These are phyloP conservation scores for Himalopsyche japonica DNA, from an alignment of 2,888 invertebrate genomes.

Conservation along the genomic window DNA sequence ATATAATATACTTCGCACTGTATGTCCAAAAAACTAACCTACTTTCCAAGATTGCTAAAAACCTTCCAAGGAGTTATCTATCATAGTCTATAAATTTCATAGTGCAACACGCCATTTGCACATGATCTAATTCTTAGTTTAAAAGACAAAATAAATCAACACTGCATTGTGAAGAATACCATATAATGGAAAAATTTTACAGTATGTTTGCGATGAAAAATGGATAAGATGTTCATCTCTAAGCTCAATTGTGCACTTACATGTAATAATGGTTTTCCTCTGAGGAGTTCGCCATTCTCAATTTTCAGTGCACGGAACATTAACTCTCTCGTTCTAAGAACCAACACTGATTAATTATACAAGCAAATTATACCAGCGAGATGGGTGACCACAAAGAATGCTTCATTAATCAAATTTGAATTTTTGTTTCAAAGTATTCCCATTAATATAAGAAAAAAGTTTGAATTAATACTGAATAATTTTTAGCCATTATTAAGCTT, in stretches of 20 bases:
- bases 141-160: too few relatives aligned
- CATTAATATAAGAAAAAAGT: too few relatives aligned
- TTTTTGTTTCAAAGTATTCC: not conserved
- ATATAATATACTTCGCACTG: too few relatives aligned
- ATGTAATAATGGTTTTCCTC: not conserved
- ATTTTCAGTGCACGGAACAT: not conserved
- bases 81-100: too few relatives aligned
- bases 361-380: not conserved
- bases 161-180: too few relatives aligned
- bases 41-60: too few relatives aligned
- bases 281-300: not conserved
- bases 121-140: too few relatives aligned
- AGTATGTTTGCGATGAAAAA: not conserved
- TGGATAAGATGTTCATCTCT: not conserved
- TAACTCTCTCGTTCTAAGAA: not conserved
- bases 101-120: too few relatives aligned
- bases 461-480: too few relatives aligned
- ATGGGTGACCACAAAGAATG: not conserved
- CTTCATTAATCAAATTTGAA: not conserved
- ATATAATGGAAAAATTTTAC: not conserved
- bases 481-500: too few relatives aligned
- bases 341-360: not conserved
- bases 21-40: too few relatives aligned
- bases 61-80: too few relatives aligned
- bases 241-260: not conserved